Base-by-base conservation (phyloP, 2,888 invertebrate genomes). In the Diarsia mendica region DNA sequence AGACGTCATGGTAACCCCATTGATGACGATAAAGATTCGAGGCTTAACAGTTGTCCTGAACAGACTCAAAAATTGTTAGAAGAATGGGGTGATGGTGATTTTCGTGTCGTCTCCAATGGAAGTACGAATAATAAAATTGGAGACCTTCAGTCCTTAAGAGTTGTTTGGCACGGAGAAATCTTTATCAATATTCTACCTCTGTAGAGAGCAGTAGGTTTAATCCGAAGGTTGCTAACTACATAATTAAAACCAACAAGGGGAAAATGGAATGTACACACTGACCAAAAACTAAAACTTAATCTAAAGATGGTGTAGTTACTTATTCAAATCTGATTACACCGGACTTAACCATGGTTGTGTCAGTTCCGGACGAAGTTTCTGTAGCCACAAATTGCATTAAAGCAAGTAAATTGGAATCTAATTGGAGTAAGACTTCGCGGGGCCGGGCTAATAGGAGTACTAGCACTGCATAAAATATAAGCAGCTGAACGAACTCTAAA, bases 351-450 rank as follows among this genome's bases (percentile, higher is more conserved):
- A 67, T 53, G 67, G 13, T n/a, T 49, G 51, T 63, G 61, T 79
- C 72, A 65, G 61, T 28, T 72, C 9, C 58, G 13, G 53, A 28
- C 46, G 58, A 75, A 75, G 70, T 71, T 68, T 20, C 60, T 65
- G 9, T 51, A 49, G 18, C 70, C 65, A 58, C 68, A 81, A 81
- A 75, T 81, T 81, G 65, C 68, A 84, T 84, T 82, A 81, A 84
- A 84, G 39, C 61, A 63, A 80, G 55, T 61, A 48, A 74, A 80
- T 70, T 75, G 70, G 64, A 63, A 51, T 20, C 64, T 82, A 80
- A 84, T 80, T 82, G 70, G 81, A 84, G 65, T 81, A 44, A 75
- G 44, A 71, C 70, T 33, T 65, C 60, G 49, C 55, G 46, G 67
- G 51, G 64, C 51, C 15, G 3, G 4, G 23, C 33, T 70, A 61